A percentile compares a stretch with the other conserved stretches of the same genome.
Conservation (phyloP, 1,140 invertebrate species). For the Chrysoperla carnea region DNA sequence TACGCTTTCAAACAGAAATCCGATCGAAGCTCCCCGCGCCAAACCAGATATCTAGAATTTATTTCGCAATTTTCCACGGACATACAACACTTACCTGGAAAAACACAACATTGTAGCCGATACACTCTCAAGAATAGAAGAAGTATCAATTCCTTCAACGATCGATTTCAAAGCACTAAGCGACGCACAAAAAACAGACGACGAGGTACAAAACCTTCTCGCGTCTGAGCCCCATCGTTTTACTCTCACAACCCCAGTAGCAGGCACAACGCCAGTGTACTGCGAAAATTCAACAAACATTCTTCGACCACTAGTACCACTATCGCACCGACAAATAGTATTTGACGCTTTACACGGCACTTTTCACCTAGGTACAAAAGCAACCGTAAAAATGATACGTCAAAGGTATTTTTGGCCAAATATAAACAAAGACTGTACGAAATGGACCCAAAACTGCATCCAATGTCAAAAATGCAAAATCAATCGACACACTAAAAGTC, state of each 20-base stretch:
- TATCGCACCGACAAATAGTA: slow-evolving; percentile 8
- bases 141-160: slow-evolving; percentile 14
- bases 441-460: slow-evolving; percentile 13
- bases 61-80: slow-evolving; percentile 18
- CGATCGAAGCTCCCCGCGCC: slow-evolving; percentile 12
- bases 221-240: background rate
- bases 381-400: slow-evolving; percentile 17
- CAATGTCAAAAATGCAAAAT: slow-evolving; percentile 16
- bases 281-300: slow-evolving; percentile 8
- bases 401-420: slow-evolving; percentile 24
- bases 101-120: slow-evolving; percentile 15
- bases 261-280: slow-evolving; percentile 7
- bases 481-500: slow-evolving; percentile 10
- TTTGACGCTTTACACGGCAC: slow-evolving; percentile 18
- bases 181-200: slow-evolving; percentile 4
- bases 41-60: slow-evolving; percentile 15
- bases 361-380: slow-evolving; percentile 15
- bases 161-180: slow-evolving; percentile 2
- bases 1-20: slow-evolving; percentile 15
- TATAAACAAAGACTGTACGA: slow-evolving; percentile 15
- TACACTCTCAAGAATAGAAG: slow-evolving; percentile 12
- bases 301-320: slow-evolving; percentile 11
- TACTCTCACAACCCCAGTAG: background rate
- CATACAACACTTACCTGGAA: slow-evolving; percentile 17
- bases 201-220: slow-evolving; percentile 1